Conservation (phyloP, 2,113 vertebrate genomes). For the zebrafish (Danio rerio) region GRCz12tu NC_133196.1:9254501-9255000, state of each 20-base stretch:
- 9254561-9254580: too few relatives aligned
- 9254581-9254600: too few relatives aligned
- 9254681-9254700: neutral
- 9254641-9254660: neutral
- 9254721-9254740: neutral
- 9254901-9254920: neutral
- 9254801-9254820: neutral
- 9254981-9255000: constrained; percentile 26
- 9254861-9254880: neutral
- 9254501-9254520: too few relatives aligned
- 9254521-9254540: too few relatives aligned
- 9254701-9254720: neutral
- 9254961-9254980: constrained; percentile 30
- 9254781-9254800: neutral
- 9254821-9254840: neutral
- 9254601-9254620: too few relatives aligned
- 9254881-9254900: neutral
- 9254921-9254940: neutral
- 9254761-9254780: neutral
- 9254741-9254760: neutral
- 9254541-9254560: too few relatives aligned
- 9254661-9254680: neutral
- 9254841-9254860: neutral
- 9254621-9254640: neutral
- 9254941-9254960: constrained; percentile 47